Evolutionary conservation across 2,797 vertebrate species (phyloP), one percentile per base, ranked within the genome.

Genomic region (Leptoclinus maculatus): DNA sequence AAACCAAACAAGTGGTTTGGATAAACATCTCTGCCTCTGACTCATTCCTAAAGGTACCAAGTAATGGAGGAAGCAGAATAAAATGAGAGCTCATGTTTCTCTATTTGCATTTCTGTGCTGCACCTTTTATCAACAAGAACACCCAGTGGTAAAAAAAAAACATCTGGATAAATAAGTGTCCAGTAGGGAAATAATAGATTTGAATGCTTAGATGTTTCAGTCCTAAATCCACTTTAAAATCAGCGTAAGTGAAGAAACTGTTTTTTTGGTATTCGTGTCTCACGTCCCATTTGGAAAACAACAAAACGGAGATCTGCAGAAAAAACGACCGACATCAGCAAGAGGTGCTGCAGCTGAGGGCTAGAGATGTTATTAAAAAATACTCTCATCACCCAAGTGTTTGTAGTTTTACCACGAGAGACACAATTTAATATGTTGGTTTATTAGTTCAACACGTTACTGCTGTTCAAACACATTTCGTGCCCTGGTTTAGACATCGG

Each of bases 261-360:
- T n/a, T 2, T 38, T 32, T 71, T 71, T 45, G 27, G 23, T 23
- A n/a, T 58, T 54, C 4, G 53, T 71, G 62, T 54, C 29, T n/a
- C 51, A 43, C 39, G 47, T 56, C n/a, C 47, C 39, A 38, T 68
- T 43, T 51, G 68, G 12, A 51, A 62, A 62, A 47, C 19, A 38
- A 29, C 47, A 47, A 32, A 67, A 34, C 43, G 3, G 13, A 16
- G 7, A 4, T 25, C 19, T 23, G 29, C 66, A 60, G 70, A 73
- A 32, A 27, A 72, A 43, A 1, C 29, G 3, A 19, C 38, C 19
- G 65, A 63, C 71, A 59, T 76, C 68, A 77, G 47, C 67, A 68
- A 43, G 36, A 54, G 16, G 21, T 9, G 36, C 57, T 51, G 41
- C 21, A 43, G 63, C 49, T 41, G 39, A 38, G 74, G 36, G 41